Conservation (phyloP, 2,888 invertebrate species). For the Papilio protenor region DNA sequence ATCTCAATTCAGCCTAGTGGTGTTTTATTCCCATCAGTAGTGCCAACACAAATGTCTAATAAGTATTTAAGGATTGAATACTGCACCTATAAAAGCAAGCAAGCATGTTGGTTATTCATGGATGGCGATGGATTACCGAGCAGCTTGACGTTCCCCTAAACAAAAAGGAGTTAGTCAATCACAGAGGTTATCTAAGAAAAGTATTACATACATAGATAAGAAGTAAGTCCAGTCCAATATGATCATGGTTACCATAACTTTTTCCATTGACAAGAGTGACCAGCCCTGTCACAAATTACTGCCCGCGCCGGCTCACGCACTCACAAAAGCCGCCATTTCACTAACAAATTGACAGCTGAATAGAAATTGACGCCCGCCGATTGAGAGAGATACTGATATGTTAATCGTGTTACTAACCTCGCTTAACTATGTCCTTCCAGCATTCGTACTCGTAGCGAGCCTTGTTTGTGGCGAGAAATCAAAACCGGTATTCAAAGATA, state of each 20-base stretch:
- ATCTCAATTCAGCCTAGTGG: no score
- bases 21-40: no score
- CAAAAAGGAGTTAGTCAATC: not conserved
- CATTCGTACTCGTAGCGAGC: constrained; percentile 19
- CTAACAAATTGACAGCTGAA: constrained; percentile 41
- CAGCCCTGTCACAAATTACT: not conserved
- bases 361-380: constrained; percentile 39
- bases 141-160: no score
- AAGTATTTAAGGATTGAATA: no score
- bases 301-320: not conserved
- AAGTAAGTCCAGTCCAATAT: not conserved
- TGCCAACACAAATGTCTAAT: no score
- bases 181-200: not conserved
- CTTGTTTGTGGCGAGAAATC: constrained; percentile 25
- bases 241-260: not conserved
- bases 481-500: constrained; percentile 15
- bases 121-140: no score
- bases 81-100: not conserved
- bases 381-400: constrained; percentile 40
- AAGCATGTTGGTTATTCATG: no score
- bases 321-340: constrained; percentile 32
- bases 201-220: not conserved
- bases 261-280: constrained; percentile 2
- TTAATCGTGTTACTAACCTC: constrained; percentile 38
- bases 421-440: constrained; percentile 38